Percentiles rank a stretch among this genome's conserved stretches.
Conservation (phyloP, 2,113 vertebrate species). For the Cyanoliseus patagonus region DNA sequence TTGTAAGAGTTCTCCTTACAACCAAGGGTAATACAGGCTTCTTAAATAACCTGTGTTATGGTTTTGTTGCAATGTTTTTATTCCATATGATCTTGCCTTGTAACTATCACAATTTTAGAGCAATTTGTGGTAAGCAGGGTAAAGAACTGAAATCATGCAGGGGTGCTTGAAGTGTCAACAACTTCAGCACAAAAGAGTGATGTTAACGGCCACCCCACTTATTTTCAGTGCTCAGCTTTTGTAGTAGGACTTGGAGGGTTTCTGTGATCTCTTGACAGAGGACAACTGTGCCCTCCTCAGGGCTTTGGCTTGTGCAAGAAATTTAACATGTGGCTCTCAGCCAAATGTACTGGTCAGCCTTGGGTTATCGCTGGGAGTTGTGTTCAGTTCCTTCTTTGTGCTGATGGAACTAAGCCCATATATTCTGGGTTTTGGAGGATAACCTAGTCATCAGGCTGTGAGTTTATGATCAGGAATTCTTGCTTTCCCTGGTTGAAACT, state of each 20-base stretch:
- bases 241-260: background rate
- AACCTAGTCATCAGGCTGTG: fast-evolving
- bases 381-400: background rate
- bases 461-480: background rate
- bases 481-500: background rate
- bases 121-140: background rate
- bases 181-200: background rate
- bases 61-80: background rate
- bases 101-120: background rate
- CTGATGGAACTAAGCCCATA: background rate
- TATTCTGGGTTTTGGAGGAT: background rate
- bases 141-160: background rate
- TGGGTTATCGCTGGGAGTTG: background rate
- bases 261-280: background rate
- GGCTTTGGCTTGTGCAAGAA: background rate
- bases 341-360: background rate
- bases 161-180: background rate
- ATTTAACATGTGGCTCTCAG: background rate
- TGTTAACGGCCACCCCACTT: background rate
- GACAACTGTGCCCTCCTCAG: background rate
- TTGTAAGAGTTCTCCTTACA: background rate
- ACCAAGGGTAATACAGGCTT: background rate
- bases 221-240: background rate
- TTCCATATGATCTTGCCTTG: background rate
- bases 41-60: background rate